phyloP scores from a whole-genome alignment of 2,113 vertebrate species.

The Vombatus ursinus region DNA sequence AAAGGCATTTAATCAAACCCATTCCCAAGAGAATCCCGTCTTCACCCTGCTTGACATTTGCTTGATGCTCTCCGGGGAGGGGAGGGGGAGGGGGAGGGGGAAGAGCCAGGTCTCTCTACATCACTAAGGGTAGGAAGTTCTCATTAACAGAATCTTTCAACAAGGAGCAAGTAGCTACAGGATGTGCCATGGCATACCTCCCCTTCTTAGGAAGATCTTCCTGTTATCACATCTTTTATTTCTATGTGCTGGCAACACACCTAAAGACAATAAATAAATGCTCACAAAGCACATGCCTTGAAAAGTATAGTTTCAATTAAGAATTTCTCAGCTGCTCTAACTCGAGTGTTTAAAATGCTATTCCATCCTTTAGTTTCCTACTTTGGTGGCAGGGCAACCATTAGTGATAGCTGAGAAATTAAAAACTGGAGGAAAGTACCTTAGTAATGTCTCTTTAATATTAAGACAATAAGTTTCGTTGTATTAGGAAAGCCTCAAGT shows the following conservation, averaged over 20 bases:
- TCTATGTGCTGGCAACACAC: not conserved
- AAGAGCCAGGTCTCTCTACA: not conserved
- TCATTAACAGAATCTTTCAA: not conserved
- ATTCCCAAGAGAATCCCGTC: not conserved
- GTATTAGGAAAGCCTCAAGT: constrained; percentile 10
- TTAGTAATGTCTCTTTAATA: constrained; percentile 49
- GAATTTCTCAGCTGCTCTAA: not conserved
- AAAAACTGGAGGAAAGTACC: constrained; percentile 56
- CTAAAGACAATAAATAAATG: not conserved
- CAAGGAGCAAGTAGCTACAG: too few relatives aligned
- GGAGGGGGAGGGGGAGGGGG: too few relatives aligned
- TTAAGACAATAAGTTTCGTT: constrained; percentile 63
- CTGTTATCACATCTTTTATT: not conserved
- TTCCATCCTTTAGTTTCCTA: constrained; percentile 39
- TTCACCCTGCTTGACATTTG: not conserved
- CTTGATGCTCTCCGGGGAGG: not conserved
- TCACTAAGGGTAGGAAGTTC: not conserved
- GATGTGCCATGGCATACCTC: too few relatives aligned
- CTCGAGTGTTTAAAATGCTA: constrained; percentile 40
- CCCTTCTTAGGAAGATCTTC: not conserved
- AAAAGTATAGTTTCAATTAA: constrained; percentile 36
- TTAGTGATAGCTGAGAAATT: constrained; percentile 31
- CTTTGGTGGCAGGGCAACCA: not conserved
- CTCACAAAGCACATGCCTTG: not conserved
- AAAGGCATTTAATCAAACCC: not conserved